phyloP scores from a whole-genome alignment of 2,797 vertebrate genomes.

The Chaetodon trifasciatus region DNA sequence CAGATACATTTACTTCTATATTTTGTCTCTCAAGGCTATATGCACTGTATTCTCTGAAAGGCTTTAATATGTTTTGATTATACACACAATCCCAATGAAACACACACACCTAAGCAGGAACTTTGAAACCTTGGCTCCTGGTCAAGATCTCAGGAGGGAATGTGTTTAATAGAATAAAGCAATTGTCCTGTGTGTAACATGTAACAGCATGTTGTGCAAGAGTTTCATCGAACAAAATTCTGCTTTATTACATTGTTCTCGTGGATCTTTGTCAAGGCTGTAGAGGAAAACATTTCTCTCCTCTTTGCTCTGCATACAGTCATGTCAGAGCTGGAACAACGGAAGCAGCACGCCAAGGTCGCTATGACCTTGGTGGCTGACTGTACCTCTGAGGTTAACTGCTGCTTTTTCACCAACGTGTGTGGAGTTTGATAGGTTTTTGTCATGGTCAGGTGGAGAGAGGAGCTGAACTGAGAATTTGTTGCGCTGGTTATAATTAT shows the following conservation, averaged over 20 bases:
- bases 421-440: conserved; percentile 49
- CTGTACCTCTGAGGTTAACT: conserved; percentile 40
- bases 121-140: conserved; percentile 46
- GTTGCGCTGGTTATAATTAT: conserved; percentile 56
- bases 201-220: too few relatives aligned
- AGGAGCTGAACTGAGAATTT: conserved; percentile 54
- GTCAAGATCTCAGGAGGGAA: conserved; percentile 54
- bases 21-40: conserved; percentile 41
- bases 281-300: conserved; percentile 10
- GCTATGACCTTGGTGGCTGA: conserved; percentile 36
- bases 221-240: conserved; percentile 2
- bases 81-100: conserved; percentile 1
- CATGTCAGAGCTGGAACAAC: conserved; percentile 22
- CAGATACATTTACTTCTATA: conserved; percentile 17
- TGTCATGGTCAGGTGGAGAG: conserved; percentile 58
- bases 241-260: conserved; percentile 36
- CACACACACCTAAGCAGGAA: conserved; percentile 12
- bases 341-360: conserved; percentile 47
- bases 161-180: conserved; percentile 48
- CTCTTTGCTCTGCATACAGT: conserved; percentile 3
- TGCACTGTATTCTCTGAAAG: conserved; percentile 25
- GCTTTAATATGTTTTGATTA: conserved; percentile 20
- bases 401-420: conserved; percentile 29
- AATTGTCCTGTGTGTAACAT: conserved; percentile 20
- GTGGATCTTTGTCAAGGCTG: conserved; percentile 43